Evolutionary conservation across 2,113 vertebrate species (phyloP).

Genomic region (Sphyrna mokarran): DNA sequence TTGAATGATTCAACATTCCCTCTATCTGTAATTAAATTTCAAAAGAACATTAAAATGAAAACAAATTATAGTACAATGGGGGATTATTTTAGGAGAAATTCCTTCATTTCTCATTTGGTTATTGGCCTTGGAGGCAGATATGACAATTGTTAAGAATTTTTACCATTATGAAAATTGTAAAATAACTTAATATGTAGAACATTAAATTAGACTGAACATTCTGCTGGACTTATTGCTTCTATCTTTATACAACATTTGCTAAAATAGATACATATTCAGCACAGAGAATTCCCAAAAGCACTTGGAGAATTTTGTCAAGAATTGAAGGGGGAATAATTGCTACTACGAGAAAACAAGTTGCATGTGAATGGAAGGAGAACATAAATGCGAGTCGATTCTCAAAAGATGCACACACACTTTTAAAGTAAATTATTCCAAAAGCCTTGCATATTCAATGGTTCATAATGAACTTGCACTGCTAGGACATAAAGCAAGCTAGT

Average conservation of each 20-base stretch:
- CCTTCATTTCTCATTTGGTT: slow-evolving; percentile 39
- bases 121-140: slow-evolving; percentile 36
- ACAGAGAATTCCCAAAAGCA: not conserved
- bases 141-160: slow-evolving; percentile 37
- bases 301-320: not conserved
- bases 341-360: not conserved
- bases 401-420: not conserved
- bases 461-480: not conserved
- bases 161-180: slow-evolving; percentile 40
- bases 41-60: slow-evolving; percentile 38
- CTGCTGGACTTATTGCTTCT: slow-evolving; percentile 1
- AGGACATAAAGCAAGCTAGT: not conserved
- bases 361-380: not conserved
- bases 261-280: not conserved
- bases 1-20: slow-evolving; percentile 39
- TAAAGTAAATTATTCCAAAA: not conserved
- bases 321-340: not conserved
- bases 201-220: slow-evolving; percentile 37
- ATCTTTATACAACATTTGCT: not conserved
- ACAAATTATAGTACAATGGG: slow-evolving; percentile 39
- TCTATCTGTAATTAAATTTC: slow-evolving; percentile 47
- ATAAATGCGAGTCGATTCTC: not conserved
- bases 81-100: slow-evolving; percentile 36
- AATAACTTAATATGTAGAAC: slow-evolving; percentile 12
- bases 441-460: not conserved